Conservation (phyloP, 2,888 invertebrate genomes). For the Andricus curvator region DNA sequence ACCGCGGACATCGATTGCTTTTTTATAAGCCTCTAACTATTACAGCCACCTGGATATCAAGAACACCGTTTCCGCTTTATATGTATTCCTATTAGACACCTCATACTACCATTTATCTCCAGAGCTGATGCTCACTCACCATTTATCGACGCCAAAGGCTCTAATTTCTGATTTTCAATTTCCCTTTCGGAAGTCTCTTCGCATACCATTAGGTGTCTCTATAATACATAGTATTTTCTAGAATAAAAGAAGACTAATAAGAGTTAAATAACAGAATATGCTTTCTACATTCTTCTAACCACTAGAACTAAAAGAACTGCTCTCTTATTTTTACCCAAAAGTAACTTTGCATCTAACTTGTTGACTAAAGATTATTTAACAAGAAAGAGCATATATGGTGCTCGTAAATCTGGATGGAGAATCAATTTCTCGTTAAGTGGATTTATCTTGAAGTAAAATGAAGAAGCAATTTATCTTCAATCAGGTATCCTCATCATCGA, state of each 20-base stretch:
- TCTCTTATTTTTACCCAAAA: neutral
- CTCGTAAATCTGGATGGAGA: neutral
- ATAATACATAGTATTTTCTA: neutral
- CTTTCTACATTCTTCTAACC: neutral
- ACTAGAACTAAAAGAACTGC: neutral
- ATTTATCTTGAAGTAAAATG: slow-evolving; percentile 18
- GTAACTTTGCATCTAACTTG: neutral
- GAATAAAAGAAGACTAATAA: neutral
- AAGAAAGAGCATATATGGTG: neutral
- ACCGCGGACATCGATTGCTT: slow-evolving; percentile 67
- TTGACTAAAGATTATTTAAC: neutral
- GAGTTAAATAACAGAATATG: too few relatives aligned
- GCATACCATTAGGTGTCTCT: neutral
- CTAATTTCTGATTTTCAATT: slow-evolving; percentile 19
- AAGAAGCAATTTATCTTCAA: neutral
- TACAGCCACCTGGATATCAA: slow-evolving; percentile 28
- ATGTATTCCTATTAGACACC: slow-evolving; percentile 1
- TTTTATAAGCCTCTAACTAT: slow-evolving; percentile 36
- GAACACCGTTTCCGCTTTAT: neutral
- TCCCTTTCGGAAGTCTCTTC: slow-evolving; percentile 13
- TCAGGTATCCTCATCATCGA: neutral
- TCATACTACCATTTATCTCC: neutral
- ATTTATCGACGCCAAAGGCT: neutral
- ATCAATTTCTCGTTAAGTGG: neutral
- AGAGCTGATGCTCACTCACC: neutral